Base-by-base conservation (phyloP, 2,113 vertebrate species). In the Thymallus thymallus region DNA sequence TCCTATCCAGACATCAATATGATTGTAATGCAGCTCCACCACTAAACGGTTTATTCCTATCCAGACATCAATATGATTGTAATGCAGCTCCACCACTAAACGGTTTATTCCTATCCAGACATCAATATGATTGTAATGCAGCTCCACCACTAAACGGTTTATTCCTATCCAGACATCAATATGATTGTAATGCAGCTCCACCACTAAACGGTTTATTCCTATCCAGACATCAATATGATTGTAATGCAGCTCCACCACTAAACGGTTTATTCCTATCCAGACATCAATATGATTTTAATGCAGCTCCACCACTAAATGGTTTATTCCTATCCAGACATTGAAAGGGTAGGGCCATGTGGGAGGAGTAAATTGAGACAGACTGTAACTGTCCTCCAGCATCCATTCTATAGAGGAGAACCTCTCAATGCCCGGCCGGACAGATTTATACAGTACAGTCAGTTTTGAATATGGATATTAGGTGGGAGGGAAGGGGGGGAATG, bases 381-480 rank as follows among this genome's bases (percentile, higher is more conserved):
- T 51, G 46, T 51, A 12, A 51, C 14, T 51, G 46, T 51, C 46
- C 46, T 51, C 46, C 46, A 51, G 14, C 46, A 51, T 13, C 46
- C 46, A 51, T 51, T 51, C 46, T 51, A 51, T 14, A 16, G 46
- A 51, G 14, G 46, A 51, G 46, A 51, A 51, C 12, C 1, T 51
- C 12, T 48, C 14, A 48, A 48, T 4, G 32, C 6, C 35, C 35
- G 35, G 7, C 35, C 35, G 35, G 7, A 41, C 14, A 1, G 46
- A 51, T 51, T 51, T 51, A 51, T 16, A 51, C 46, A 51, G 46
- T 51, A 16, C 14, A 51, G 46, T 51, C 14, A 13, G 46, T 13
- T 51, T 51, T 51, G 46, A 14, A 51, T 51, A 51, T 16, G 4
- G 32, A 77, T 76, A 80, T 84, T 77, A 74, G 72, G 35, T 16